phyloP scores from a whole-genome alignment of 2,113 vertebrate genomes.

The Dromas ardeola region DNA sequence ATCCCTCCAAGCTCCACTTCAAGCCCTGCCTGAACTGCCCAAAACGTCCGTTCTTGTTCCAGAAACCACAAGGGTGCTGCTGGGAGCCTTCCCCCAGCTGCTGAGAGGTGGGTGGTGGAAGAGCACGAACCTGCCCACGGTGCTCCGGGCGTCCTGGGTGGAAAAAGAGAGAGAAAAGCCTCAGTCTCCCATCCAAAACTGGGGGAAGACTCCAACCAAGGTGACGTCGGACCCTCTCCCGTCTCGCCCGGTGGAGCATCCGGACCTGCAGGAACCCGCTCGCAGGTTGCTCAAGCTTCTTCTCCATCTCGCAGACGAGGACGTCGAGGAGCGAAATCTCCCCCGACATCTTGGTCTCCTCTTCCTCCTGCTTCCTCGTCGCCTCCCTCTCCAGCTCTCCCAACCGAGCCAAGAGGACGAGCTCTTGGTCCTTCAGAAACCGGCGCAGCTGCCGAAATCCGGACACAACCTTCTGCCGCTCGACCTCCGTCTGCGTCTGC shows the following conservation, averaged over 20 bases:
- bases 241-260: not conserved
- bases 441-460: not conserved
- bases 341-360: not conserved
- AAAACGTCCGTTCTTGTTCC: not conserved
- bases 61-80: not conserved
- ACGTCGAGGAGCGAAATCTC: not conserved
- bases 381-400: constrained; percentile 13
- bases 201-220: not conserved
- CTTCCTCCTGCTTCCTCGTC: not conserved
- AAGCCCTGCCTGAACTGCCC: not conserved
- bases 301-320: constrained; percentile 34
- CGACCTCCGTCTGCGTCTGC: not conserved
- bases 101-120: not conserved
- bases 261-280: constrained; percentile 46
- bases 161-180: not conserved
- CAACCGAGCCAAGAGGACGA: constrained; percentile 7
- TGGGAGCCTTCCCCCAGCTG: not conserved
- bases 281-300: not conserved
- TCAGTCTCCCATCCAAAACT: not conserved
- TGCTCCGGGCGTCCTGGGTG: constrained; percentile 39
- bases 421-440: constrained; percentile 46
- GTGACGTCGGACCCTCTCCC: not conserved
- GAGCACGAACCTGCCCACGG: constrained; percentile 30
- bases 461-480: not conserved
- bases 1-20: not conserved